Evolutionary conservation across 2,797 vertebrate genomes (phyloP), one percentile per base, ranked within the genome.

Genomic region (Buphagus erythrorhynchus): DNA sequence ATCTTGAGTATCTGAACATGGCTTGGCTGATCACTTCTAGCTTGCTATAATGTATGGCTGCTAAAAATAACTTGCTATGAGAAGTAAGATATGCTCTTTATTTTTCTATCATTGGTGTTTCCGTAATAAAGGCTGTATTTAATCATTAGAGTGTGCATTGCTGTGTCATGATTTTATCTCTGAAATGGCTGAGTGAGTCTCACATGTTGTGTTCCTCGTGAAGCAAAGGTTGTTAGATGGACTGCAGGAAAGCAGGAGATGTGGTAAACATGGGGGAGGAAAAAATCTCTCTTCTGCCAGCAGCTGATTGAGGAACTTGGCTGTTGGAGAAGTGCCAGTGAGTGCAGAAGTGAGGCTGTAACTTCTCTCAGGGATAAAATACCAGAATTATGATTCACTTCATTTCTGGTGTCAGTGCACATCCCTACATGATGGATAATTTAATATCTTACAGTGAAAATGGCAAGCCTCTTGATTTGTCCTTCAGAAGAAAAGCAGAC

Each of bases 111-210:
- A 55, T 29, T 62, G 63, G 14, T 33, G 35, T 86, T 94, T 85
- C 80, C 74, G 15, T 33, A 93, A 95, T 93, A 97, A 93, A 95
- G 69, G 57, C 46, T 88, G 35, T 80, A 58, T 89, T 86, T 86
- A 62, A 71, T 55, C 88, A 78, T 43, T 75, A 21, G 40, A 81
- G 18, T 33, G 62, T 90, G 61, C 28, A 31, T 54, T 90, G 14
- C 75, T 78, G 48, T 72, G 49, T 59, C 65, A 21, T 67, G 71
- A 57, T 73, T 95, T 90, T 72, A 3, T 46, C 22, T 90, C 59
- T 72, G 22, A 72, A 82, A 68, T 31, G n/a, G 24, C 49, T 54
- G 55, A 25, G 38, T 24, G 33, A n/a, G 33, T 58, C 42, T 59
- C 19, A 58, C 2, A 4, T 13, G 11, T 43, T 10, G 15, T 31